A percentile compares a stretch with the other conserved stretches of the same genome.
Conservation (phyloP, 2,113 vertebrate genomes). For the Cyprinodon variegatus region DNA sequence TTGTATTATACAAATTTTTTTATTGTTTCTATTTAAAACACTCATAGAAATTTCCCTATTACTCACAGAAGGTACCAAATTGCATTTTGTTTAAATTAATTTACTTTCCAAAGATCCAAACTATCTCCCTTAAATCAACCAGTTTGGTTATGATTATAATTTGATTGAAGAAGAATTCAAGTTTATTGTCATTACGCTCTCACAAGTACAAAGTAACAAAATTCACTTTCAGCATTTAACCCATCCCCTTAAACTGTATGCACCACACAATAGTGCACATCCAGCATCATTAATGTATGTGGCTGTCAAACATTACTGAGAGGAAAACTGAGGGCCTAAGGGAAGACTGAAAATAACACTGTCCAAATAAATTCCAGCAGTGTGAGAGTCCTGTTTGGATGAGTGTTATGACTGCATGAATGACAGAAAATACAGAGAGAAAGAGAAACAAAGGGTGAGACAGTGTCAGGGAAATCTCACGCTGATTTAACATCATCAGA, state of each 20-base stretch:
- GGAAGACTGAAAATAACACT: slow-evolving; percentile 65
- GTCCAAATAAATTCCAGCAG: slow-evolving; percentile 70
- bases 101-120: too few species aligned
- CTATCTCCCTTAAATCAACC: too few species aligned
- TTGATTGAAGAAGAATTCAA: too few species aligned
- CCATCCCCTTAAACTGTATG: neutral
- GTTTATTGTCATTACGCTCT: too few species aligned
- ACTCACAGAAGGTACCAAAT: too few species aligned
- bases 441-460: slow-evolving; percentile 32
- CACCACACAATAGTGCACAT: neutral
- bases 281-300: slow-evolving; percentile 18
- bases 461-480: slow-evolving; percentile 41
- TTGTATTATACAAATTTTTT: neutral
- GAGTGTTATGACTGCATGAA: slow-evolving; percentile 19
- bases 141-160: too few species aligned
- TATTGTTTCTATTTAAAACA: neutral
- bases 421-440: slow-evolving; percentile 27
- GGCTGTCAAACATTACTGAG: slow-evolving; percentile 60
- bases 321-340: slow-evolving; percentile 49
- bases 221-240: too few species aligned
- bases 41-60: too few species aligned
- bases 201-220: too few species aligned
- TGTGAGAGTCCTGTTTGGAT: slow-evolving; percentile 52
- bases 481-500: slow-evolving; percentile 32
- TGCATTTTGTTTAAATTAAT: too few species aligned